phyloP scores from a whole-genome alignment of 2,888 invertebrate species.

The Dioctria rufipes region DNA sequence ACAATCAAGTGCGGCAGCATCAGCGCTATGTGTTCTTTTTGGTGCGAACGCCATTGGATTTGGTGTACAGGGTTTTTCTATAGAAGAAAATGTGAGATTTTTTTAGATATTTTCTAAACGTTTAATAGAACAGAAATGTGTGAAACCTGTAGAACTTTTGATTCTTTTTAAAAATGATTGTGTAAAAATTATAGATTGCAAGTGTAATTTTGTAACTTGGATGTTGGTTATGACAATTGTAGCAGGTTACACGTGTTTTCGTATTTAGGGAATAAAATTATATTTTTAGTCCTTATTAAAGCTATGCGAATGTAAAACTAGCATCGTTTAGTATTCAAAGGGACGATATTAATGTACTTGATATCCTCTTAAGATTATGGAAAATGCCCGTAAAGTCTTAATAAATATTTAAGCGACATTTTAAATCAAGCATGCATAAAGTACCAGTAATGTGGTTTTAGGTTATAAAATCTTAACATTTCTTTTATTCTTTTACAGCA shows the following conservation, averaged over 20 bases:
- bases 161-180: neutral
- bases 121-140: conserved; percentile 19
- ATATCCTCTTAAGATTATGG: conserved; percentile 39
- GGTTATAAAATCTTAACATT: neutral
- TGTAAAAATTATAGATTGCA: neutral
- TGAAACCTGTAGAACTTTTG: neutral
- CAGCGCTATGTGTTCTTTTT: conserved; percentile 69
- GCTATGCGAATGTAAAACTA: conserved; percentile 2
- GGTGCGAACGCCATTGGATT: conserved; percentile 70
- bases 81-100: conserved; percentile 68
- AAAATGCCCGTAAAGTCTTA: conserved; percentile 8
- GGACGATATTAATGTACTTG: conserved; percentile 22
- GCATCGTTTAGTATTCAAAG: conserved; percentile 23
- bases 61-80: conserved; percentile 68
- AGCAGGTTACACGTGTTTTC: conserved; percentile 38
- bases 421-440: neutral
- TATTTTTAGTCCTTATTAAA: conserved; percentile 35
- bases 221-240: conserved; percentile 10
- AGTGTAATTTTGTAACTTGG: neutral
- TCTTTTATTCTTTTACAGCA: conserved; percentile 55
- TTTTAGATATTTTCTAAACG: conserved; percentile 5
- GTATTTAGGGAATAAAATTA: neutral
- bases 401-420: conserved; percentile 24
- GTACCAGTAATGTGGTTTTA: neutral
- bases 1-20: conserved; percentile 61